These are phyloP conservation scores for Xyliphius kryptos DNA, from an alignment of 2,113 vertebrate species.

Conservation along the genomic window DNA sequence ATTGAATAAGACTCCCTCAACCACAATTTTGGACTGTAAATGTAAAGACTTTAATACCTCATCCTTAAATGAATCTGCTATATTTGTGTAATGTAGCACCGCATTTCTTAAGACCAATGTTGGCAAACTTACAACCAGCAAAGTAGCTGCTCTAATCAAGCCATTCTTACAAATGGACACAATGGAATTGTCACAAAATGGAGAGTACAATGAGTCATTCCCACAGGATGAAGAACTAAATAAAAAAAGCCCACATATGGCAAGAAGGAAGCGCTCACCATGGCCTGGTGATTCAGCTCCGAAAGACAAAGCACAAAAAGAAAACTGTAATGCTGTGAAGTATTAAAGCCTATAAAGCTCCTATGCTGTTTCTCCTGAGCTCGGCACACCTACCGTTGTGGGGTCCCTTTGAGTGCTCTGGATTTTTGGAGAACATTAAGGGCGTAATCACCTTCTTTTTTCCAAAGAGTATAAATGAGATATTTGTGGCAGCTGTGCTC, in stretches of 20 bases:
- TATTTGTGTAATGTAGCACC: background rate
- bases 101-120: background rate
- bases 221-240: constrained; percentile 27
- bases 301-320: constrained; percentile 13
- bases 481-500: constrained; percentile 46
- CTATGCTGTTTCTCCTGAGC: constrained; percentile 53
- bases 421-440: constrained; percentile 54
- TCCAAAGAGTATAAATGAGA: constrained; percentile 51
- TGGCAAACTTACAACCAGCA: background rate
- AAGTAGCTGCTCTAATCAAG: background rate
- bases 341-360: constrained; percentile 50
- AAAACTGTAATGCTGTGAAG: constrained; percentile 31
- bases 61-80: no score
- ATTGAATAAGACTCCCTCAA: no score
- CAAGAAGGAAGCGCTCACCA: background rate
- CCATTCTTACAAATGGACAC: constrained; percentile 6
- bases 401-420: constrained; percentile 57
- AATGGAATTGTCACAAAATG: constrained; percentile 23
- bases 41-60: no score
- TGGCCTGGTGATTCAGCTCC: constrained; percentile 18
- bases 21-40: no score
- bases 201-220: constrained; percentile 17
- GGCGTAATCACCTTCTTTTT: constrained; percentile 50
- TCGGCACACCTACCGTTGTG: constrained; percentile 64
- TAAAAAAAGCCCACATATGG: constrained; percentile 23